phyloP scores from a whole-genome alignment of 1,140 invertebrate genomes.

The Drosophila gunungcola region DNA sequence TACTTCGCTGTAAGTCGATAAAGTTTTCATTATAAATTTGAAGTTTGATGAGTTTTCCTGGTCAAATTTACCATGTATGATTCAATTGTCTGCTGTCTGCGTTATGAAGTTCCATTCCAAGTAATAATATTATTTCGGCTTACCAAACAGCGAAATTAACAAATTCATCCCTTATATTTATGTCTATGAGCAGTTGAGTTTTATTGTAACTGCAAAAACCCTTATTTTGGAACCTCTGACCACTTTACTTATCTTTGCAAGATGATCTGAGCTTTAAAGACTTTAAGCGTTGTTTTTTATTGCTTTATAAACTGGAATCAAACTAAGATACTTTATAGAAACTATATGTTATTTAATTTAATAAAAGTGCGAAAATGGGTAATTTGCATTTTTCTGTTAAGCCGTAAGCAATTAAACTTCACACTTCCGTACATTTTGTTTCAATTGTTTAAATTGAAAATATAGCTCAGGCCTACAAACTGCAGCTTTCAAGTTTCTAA shows the following conservation, averaged over 20 bases:
- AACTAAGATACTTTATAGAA: too few species aligned
- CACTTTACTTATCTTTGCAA: not conserved
- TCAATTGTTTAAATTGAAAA: too few species aligned
- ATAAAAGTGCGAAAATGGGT: too few species aligned
- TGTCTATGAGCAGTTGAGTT: not conserved
- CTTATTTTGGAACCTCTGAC: conserved; percentile 14
- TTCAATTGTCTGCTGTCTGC: conserved; percentile 50
- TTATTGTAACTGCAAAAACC: conserved; percentile 1
- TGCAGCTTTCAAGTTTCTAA: too few species aligned
- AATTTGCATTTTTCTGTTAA: too few species aligned
- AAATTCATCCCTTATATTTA: conserved; percentile 49
- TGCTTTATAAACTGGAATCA: not conserved
- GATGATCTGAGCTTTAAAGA: not conserved
- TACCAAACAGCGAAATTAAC: conserved; percentile 58
- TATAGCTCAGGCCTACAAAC: too few species aligned
- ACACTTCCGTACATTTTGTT: too few species aligned
- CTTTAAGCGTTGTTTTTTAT: too few species aligned
- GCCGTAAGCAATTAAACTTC: too few species aligned
- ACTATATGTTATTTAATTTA: too few species aligned
- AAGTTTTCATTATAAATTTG: conserved; percentile 17
- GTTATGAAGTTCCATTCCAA: conserved; percentile 37
- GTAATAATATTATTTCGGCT: conserved; percentile 69
- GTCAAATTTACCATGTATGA: conserved; percentile 45
- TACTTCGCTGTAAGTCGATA: not conserved
- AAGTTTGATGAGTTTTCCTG: conserved; percentile 9